Evolutionary conservation across 2,888 invertebrate species (phyloP).

Genomic region (Dioctria rufipes): DNA sequence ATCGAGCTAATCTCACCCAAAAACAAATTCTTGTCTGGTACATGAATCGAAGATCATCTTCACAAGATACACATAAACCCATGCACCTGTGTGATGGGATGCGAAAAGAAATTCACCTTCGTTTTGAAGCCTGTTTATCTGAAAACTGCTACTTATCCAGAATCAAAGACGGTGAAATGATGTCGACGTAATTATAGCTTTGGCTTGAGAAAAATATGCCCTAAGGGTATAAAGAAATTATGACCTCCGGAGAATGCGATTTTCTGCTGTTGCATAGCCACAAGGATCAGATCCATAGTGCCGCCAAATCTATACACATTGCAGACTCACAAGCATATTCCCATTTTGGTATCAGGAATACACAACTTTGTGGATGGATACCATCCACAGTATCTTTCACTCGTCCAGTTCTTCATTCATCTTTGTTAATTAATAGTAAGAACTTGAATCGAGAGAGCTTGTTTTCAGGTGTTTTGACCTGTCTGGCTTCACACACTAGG

Average conservation of each 20-base stretch:
- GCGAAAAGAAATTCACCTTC: constrained; percentile 47
- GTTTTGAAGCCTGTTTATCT: constrained; percentile 8
- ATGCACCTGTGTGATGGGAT: constrained; percentile 34
- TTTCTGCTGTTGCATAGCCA: not conserved
- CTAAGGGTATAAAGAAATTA: constrained; percentile 47
- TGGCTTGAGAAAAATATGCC: constrained; percentile 40
- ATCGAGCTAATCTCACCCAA: not conserved
- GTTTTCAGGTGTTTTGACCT: constrained; percentile 8
- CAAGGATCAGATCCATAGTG: not conserved
- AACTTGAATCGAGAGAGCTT: not conserved
- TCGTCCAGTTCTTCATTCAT: constrained; percentile 16
- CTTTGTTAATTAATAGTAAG: constrained; percentile 33
- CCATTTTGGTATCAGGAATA: not conserved
- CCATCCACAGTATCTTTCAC: not conserved
- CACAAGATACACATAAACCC: constrained; percentile 2
- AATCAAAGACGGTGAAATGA: constrained; percentile 48
- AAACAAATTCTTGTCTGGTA: not conserved
- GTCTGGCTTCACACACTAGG: not conserved
- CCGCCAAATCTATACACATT: not conserved
- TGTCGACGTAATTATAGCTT: constrained; percentile 37
- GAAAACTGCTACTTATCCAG: constrained; percentile 40
- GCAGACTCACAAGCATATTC: not conserved
- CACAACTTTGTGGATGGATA: not conserved
- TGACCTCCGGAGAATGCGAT: constrained; percentile 32
- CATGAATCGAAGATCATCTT: constrained; percentile 12